Evolutionary conservation across 2,888 invertebrate species (phyloP), one percentile per base, ranked within the genome.

Genomic region (Acrobasis repandana): DNA sequence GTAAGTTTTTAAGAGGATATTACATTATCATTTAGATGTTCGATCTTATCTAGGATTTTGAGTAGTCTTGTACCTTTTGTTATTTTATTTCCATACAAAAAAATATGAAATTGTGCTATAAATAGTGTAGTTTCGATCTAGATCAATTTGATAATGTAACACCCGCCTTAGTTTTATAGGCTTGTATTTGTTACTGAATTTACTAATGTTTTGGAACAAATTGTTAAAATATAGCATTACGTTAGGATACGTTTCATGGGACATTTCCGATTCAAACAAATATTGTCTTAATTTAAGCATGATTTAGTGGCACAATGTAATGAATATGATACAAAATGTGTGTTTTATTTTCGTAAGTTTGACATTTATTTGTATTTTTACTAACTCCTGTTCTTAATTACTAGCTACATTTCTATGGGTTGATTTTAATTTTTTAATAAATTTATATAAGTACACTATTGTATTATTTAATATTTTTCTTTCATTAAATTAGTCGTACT

Each of bases 351-450:
- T 83, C 82, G 70, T 83, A 80, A 81, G 79, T 73, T 85, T 86
- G 89, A 89, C 86, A 85, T 87, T 80, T 76, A 76, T 77, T 81
- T 76, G 75, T 77, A 77, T 75, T 79, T 79, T 68, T 83, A 88
- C 86, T 88, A 90, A 90, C 82, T 79, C 72, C 71, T 77, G 77
- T 81, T 79, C 76, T 75, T 81, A 81, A 82, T 79, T 79, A 80
- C 67, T 86, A 86, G 85, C 70, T 71, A 86, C 83, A 85, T 84
- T 88, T 86, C 82, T 88, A 87, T 85, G 81, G 82, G 86, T 88
- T 89, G 86, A 88, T 88, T 90, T 76, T 89, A 84, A 78, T 83
- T 85, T 90, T 82, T 82, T 77, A 86, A 86, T 87, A 89, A 91
- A 90, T 86, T 85, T 76, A 82, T 81, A 69, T 82, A 79, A 79